Conservation (phyloP, 2,888 invertebrate genomes). For the Trichacis sp. region DNA sequence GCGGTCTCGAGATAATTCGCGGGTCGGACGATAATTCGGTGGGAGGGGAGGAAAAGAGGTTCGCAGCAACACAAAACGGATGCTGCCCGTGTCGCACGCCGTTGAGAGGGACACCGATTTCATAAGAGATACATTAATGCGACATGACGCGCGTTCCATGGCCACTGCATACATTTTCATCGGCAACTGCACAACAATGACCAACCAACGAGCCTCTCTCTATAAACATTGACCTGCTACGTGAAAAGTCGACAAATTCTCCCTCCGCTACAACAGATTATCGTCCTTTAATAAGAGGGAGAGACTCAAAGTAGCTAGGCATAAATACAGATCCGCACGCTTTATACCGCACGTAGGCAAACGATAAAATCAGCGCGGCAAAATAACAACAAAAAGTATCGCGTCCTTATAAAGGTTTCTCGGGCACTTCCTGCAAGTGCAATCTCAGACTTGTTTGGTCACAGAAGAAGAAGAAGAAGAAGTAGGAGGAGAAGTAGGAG, state of each 20-base stretch:
- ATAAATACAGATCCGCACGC: slow-evolving; percentile 21
- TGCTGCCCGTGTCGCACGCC: slow-evolving; percentile 57
- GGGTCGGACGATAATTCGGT: no score
- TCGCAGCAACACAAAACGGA: no score
- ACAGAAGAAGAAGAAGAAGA: slow-evolving; percentile 17
- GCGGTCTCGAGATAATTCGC: no score
- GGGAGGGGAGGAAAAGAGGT: no score
- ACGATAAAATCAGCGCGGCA: slow-evolving; percentile 25
- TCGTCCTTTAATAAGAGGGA: no score
- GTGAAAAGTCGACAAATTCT: slow-evolving; percentile 2
- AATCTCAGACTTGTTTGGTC: slow-evolving; percentile 35
- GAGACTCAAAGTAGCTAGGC: no score
- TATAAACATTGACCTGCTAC: slow-evolving; percentile 3
- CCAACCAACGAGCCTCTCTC: no score
- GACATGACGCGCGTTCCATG: slow-evolving; percentile 47
- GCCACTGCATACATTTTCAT: slow-evolving; percentile 41
- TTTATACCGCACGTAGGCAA: slow-evolving; percentile 31
- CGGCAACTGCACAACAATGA: not conserved
- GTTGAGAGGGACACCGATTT: slow-evolving; percentile 60
- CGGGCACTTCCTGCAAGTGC: slow-evolving; percentile 38
- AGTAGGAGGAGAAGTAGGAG: slow-evolving; percentile 9
- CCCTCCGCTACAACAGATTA: no score
- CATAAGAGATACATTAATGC: slow-evolving; percentile 64
- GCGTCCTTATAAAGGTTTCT: slow-evolving; percentile 38
- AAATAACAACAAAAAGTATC: slow-evolving; percentile 30